Evolutionary conservation across 2,113 vertebrate genomes (phyloP).

Genomic region (Eretmochelys imbricata): DNA sequence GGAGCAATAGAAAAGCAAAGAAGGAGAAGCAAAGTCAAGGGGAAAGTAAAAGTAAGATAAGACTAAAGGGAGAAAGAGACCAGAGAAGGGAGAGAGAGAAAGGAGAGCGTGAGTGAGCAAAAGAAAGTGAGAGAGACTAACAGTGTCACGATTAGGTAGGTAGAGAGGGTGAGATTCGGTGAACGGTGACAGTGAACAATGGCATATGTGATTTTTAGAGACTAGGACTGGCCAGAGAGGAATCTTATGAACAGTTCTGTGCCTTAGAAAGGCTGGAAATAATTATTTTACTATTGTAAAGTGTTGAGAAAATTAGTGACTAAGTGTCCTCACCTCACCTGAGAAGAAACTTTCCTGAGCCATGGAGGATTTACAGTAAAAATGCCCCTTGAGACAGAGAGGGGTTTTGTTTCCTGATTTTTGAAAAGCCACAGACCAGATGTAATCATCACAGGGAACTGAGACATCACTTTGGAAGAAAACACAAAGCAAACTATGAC

Average conservation of each 20-base stretch:
- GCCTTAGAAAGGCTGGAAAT: background rate
- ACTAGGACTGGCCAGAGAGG: accelerated
- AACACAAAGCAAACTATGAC: background rate
- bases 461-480: background rate
- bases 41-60: background rate
- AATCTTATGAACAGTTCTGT: background rate
- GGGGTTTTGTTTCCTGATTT: background rate
- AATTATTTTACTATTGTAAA: background rate
- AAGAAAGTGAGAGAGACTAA: background rate
- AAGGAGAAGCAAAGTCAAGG: background rate
- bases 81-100: no score
- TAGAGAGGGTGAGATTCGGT: background rate
- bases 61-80: background rate
- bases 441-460: background rate
- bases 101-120: background rate
- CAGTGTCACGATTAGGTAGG: background rate
- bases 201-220: background rate
- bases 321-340: background rate
- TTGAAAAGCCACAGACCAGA: background rate
- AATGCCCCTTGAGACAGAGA: background rate
- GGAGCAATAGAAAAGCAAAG: background rate
- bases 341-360: background rate
- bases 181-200: background rate
- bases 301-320: background rate
- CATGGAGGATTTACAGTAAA: background rate